Evolutionary conservation across 2,888 invertebrate genomes (phyloP).

Genomic region (Merodon equestris): DNA sequence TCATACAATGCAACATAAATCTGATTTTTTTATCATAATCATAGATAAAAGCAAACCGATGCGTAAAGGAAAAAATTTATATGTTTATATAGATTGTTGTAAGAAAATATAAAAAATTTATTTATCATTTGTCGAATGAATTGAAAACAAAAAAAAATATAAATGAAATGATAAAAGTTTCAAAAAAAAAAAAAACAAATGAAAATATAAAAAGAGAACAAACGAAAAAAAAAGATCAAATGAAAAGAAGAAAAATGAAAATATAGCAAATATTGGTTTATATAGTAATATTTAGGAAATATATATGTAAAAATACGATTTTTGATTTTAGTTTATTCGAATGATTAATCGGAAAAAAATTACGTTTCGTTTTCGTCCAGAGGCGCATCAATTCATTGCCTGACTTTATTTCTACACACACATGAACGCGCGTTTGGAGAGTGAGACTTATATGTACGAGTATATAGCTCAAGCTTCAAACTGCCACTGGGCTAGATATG

Average conservation of each 20-base stretch:
- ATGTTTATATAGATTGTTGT: constrained; percentile 7
- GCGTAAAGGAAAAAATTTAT: constrained; percentile 28
- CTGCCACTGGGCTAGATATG: constrained; percentile 60
- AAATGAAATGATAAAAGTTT: constrained; percentile 18
- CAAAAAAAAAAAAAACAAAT: too few relatives aligned
- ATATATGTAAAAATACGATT: constrained; percentile 23
- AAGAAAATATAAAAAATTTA: constrained; percentile 31
- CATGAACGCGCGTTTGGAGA: background rate
- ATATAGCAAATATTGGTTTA: constrained; percentile 26
- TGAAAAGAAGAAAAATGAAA: background rate
- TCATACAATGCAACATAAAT: constrained; percentile 43
- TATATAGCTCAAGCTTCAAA: constrained; percentile 58
- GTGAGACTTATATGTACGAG: constrained; percentile 6
- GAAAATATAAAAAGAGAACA: background rate
- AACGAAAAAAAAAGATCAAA: constrained; percentile 3
- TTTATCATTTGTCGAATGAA: constrained; percentile 13
- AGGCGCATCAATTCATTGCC: constrained; percentile 59
- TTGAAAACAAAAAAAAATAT: constrained; percentile 22
- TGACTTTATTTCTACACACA: constrained; percentile 38
- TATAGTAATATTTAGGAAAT: constrained; percentile 41
- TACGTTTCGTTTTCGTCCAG: constrained; percentile 67
- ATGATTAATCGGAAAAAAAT: constrained; percentile 38
- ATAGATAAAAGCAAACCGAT: constrained; percentile 32
- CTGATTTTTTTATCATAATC: constrained; percentile 12
- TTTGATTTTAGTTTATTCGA: background rate